Base-by-base conservation (phyloP, 2,888 invertebrate genomes). In the Oxyteleia sp. region DNA sequence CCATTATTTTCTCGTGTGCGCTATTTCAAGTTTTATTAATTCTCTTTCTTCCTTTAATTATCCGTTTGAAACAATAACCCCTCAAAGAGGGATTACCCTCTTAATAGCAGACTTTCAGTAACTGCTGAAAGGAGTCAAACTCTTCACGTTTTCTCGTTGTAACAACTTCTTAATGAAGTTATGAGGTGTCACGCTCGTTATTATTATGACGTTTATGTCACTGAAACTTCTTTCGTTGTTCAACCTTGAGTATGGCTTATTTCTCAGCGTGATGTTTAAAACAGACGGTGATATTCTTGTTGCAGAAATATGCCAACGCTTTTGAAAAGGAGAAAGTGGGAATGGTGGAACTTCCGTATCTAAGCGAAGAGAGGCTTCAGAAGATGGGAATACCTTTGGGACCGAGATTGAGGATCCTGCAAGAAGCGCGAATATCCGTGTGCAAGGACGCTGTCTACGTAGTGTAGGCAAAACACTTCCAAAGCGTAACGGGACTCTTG, bases 381-480 rank as follows among this genome's bases (percentile, higher is more conserved):
- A 97, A 97, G 78, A 95, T 98, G 91, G 98, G 98, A 0, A 96
- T 98, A n/a, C 98, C 98, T 0, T 94, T 98, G 88, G 98, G 98
- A 8, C 98, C 98, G 1, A 94, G 98, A 84, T 95, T 98, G 90
- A 95, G 98, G 89, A 98, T 98, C 89, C 94, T 98, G 82, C 97
- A 98, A 93, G 98, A 81, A 92, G 97, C 97, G 26, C 95, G 96
- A 90, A 95, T 95, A 90, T 95, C 95, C 45, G 94, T 95, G 80
- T 95, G 95, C 90, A 95, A 89, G 94, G 96, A 94, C 92, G 95
- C 90, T 93, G 95, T 90, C 84, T 95, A 91, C 94, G 95, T 93
- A 90, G 95, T 93, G 79, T 95, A 89, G 92, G 47, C 23, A 20
- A 26, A 23, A 45, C 16, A 23, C 11, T 51, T 66, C 43, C 16